A percentile compares a stretch with the other conserved stretches of the same genome.
Evolutionary conservation across 1,140 invertebrate species (phyloP).

Genomic region (Megalopta genalis): DNA sequence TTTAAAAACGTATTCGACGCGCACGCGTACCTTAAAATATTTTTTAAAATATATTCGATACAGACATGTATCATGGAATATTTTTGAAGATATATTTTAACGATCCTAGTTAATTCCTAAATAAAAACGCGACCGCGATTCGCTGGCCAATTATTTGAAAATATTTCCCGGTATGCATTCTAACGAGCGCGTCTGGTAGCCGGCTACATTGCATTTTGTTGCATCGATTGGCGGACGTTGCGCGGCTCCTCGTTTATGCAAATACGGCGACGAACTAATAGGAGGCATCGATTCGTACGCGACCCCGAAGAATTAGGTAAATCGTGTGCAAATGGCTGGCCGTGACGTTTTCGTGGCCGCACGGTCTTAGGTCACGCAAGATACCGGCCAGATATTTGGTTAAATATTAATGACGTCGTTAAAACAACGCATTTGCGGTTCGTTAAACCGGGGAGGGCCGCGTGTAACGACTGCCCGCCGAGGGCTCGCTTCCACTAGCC

Average conservation of each 20-base stretch:
- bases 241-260: neutral
- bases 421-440: constrained; percentile 80
- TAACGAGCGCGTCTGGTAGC: too few relatives aligned
- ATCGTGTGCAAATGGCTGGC: constrained; percentile 48
- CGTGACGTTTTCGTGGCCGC: constrained; percentile 48
- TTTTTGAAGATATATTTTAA: too few relatives aligned
- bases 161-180: too few relatives aligned
- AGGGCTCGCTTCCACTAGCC: constrained; percentile 64
- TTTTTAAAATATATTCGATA: too few relatives aligned
- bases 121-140: too few relatives aligned
- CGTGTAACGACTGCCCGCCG: constrained; percentile 70
- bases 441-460: constrained; percentile 74
- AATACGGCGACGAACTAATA: neutral
- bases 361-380: constrained; percentile 58
- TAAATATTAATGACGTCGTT: constrained; percentile 81
- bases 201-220: too few relatives aligned
- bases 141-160: too few relatives aligned
- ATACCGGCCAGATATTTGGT: constrained; percentile 74
- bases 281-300: constrained; percentile 20
- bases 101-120: too few relatives aligned
- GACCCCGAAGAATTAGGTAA: constrained; percentile 55
- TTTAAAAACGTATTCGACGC: too few relatives aligned
- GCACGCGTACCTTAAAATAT: too few relatives aligned
- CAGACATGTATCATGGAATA: too few relatives aligned
- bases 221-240: too few relatives aligned